Conservation (phyloP, 1,140 invertebrate genomes). For the Eupristina koningsbergeri region DNA sequence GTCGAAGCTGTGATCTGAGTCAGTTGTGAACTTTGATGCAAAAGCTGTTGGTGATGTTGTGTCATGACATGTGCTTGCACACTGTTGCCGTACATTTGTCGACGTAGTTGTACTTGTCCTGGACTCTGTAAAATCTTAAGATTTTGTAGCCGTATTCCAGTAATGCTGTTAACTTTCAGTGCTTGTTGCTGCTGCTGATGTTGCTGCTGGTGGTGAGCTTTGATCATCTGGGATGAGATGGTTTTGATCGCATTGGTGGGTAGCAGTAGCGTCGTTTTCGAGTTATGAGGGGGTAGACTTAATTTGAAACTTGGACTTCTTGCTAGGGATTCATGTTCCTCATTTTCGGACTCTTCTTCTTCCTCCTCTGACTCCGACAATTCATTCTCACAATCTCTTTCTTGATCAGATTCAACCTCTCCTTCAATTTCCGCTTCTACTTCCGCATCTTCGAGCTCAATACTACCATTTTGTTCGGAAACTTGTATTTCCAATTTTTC, state of each 20-base stretch:
- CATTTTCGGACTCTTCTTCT: conserved; percentile 54
- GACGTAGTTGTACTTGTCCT: conserved; percentile 63
- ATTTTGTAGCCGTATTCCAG: conserved; percentile 73
- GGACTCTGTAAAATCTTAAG: conserved; percentile 63
- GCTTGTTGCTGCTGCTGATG: conserved; percentile 56
- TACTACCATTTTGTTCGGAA: neutral
- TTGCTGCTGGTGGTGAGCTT: conserved; percentile 56
- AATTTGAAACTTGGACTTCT: neutral
- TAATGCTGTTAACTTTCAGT: conserved; percentile 64
- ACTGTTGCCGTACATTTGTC: conserved; percentile 72
- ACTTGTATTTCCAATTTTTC: conserved; percentile 45
- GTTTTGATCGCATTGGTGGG: conserved; percentile 60
- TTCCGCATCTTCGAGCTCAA: conserved; percentile 23
- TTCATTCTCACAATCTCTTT: conserved; percentile 59
- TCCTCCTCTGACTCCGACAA: conserved; percentile 57
- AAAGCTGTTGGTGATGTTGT: conserved; percentile 9
- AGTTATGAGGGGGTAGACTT: conserved; percentile 55
- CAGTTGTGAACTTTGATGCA: conserved; percentile 3
- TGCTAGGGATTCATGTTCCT: conserved; percentile 35
- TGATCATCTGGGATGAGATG: conserved; percentile 61
- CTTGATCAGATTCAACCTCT: conserved; percentile 23
- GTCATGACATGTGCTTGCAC: conserved; percentile 57
- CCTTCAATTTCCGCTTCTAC: conserved; percentile 47
- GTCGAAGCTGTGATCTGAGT: conserved; percentile 39
- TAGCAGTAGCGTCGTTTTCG: conserved; percentile 53